A percentile compares a stretch with the other conserved stretches of the same genome.
Conservation (phyloP, 2,797 vertebrate genomes). For the Triplophysa bombifrons region DNA sequence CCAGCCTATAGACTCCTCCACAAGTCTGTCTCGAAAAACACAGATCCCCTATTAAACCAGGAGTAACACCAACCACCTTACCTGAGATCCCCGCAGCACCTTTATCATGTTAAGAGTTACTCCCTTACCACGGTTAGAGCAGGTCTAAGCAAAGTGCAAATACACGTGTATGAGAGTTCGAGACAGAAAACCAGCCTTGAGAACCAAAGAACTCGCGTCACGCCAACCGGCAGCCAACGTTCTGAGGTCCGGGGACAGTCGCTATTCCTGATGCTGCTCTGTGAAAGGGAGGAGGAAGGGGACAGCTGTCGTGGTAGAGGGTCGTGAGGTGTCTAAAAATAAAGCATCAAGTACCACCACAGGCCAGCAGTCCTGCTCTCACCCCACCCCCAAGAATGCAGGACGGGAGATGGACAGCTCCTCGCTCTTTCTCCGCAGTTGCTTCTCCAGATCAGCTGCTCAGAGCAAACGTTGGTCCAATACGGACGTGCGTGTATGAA, state of each 20-base stretch:
- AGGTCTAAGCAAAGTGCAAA: not conserved
- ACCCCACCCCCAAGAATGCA: slow-evolving; percentile 58
- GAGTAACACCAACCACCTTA: slow-evolving; percentile 14
- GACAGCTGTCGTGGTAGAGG: slow-evolving; percentile 90
- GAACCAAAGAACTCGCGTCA: slow-evolving; percentile 48
- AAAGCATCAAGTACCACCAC: slow-evolving; percentile 76
- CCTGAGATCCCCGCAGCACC: slow-evolving; percentile 33
- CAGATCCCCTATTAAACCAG: not conserved
- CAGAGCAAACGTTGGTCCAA: slow-evolving; percentile 22
- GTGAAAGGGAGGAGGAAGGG: slow-evolving; percentile 63
- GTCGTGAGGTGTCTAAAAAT: slow-evolving; percentile 83
- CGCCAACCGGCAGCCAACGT: slow-evolving; percentile 38
- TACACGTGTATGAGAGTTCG: slow-evolving; percentile 34
- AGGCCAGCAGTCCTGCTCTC: slow-evolving; percentile 40
- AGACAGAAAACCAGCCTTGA: slow-evolving; percentile 53
- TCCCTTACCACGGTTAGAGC: slow-evolving; percentile 28
- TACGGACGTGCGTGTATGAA: not conserved
- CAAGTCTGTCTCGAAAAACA: slow-evolving; percentile 4
- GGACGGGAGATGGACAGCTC: slow-evolving; percentile 40
- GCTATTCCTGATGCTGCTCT: slow-evolving; percentile 72
- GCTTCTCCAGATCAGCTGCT: slow-evolving; percentile 65
- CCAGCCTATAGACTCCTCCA: slow-evolving; percentile 11
- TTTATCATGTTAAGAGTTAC: slow-evolving; percentile 7
- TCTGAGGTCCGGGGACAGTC: slow-evolving; percentile 36
- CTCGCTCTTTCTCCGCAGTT: slow-evolving; percentile 57